Conservation (phyloP, 2,797 vertebrate species). For the Babyrousa celebensis region DNA sequence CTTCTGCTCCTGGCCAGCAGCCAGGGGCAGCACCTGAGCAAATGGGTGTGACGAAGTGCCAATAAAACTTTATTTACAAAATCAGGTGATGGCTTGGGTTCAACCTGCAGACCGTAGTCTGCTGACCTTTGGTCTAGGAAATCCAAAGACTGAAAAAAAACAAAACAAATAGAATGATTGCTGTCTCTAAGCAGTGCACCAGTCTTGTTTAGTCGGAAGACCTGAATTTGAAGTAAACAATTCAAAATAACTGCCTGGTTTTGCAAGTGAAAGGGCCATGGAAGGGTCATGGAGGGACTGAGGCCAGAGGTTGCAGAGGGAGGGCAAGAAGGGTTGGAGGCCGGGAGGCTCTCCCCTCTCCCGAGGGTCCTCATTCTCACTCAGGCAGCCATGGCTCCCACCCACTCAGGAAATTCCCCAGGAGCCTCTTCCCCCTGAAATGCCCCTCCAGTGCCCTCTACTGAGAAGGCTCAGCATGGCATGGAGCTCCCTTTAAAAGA, state of each 20-base stretch:
- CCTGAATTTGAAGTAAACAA: background rate
- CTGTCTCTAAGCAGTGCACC: background rate
- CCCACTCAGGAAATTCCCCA: background rate
- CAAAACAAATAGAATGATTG: background rate
- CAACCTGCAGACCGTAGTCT: background rate
- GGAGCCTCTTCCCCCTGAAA: background rate
- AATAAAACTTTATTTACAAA: background rate
- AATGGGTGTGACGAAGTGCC: background rate
- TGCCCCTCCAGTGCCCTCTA: background rate
- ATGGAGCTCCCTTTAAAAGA: accelerated
- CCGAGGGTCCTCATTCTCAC: background rate
- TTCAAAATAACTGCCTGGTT: background rate
- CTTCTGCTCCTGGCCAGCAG: background rate
- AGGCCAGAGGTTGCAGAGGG: accelerated
- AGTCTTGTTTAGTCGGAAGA: background rate
- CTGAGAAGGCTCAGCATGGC: background rate
- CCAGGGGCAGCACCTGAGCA: background rate
- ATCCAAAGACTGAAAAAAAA: background rate
- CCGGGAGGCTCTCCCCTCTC: background rate
- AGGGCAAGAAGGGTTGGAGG: accelerated
- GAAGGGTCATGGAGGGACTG: background rate
- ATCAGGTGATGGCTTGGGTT: background rate
- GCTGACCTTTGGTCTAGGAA: background rate
- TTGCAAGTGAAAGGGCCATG: background rate
- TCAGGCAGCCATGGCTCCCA: too few relatives aligned